A percentile compares a stretch with the other conserved stretches of the same genome.
These are phyloP conservation scores for Lasioglossum malachurum DNA, from an alignment of 2,888 invertebrate species.

Conservation along the genomic window DNA sequence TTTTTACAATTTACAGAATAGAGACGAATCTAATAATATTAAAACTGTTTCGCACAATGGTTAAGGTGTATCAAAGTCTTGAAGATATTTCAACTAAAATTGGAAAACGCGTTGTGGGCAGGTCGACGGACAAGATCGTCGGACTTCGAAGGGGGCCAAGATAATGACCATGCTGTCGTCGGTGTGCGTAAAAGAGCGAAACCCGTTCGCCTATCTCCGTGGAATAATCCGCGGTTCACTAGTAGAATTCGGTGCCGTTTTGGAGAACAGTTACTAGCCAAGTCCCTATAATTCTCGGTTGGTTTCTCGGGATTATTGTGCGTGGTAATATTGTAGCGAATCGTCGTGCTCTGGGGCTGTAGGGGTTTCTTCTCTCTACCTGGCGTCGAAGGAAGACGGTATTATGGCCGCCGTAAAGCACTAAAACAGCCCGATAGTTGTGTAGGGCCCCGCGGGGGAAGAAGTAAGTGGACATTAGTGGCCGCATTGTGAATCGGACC, in stretches of 20 bases:
- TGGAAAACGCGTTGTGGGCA: neutral
- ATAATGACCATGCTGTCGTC: neutral
- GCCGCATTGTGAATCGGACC: constrained; percentile 78
- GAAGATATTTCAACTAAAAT: neutral
- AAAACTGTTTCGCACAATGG: too few relatives aligned
- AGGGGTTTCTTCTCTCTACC: constrained; percentile 58
- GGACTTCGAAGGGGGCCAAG: neutral
- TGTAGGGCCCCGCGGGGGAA: constrained; percentile 55
- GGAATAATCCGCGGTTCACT: constrained; percentile 3
- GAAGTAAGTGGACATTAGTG: constrained; percentile 77
- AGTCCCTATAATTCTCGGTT: constrained; percentile 17
- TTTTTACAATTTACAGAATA: too few relatives aligned
- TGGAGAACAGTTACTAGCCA: neutral
- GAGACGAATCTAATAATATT: too few relatives aligned
- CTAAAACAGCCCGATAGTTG: constrained; percentile 74
- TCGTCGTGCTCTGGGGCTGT: constrained; percentile 19
- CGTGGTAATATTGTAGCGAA: constrained; percentile 51
- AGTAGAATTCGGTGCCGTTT: neutral
- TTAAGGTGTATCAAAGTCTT: too few relatives aligned
- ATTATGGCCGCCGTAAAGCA: constrained; percentile 76
- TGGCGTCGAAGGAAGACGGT: constrained; percentile 60
- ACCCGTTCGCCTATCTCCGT: constrained; percentile 4
- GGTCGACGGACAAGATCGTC: neutral
- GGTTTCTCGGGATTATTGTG: constrained; percentile 25
- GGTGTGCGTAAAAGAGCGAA: neutral